phyloP scores from a whole-genome alignment of 2,888 invertebrate species.

The Ernsta delagoae region DNA sequence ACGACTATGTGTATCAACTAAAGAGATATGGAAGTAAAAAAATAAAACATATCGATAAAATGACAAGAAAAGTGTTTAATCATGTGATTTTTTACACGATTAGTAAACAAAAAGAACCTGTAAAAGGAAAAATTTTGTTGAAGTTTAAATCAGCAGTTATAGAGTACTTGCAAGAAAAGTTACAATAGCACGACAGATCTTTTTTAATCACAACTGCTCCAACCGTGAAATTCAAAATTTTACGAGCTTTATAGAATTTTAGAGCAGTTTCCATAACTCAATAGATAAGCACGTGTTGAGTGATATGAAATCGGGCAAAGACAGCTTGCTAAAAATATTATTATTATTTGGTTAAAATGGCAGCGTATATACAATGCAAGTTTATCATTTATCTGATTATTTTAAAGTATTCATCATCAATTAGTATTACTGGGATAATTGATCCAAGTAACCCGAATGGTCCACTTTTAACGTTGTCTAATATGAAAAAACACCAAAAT shows the following conservation, averaged over 20 bases:
- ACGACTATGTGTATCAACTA: constrained; percentile 60
- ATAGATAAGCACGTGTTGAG: no score
- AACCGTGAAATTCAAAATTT: constrained; percentile 24
- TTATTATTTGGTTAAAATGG: no score
- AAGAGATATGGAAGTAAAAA: constrained; percentile 53
- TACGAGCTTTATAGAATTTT: neutral
- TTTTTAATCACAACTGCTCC: neutral
- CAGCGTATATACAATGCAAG: neutral
- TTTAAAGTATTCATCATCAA: constrained; percentile 11
- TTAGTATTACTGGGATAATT: constrained; percentile 38
- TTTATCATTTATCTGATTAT: constrained; percentile 16
- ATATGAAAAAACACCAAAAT: constrained; percentile 18
- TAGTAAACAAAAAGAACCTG: constrained; percentile 46
- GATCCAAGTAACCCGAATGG: constrained; percentile 31
- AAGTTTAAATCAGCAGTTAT: constrained; percentile 58
- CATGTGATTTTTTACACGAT: constrained; percentile 53
- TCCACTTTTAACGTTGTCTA: constrained; percentile 29
- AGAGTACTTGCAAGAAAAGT: constrained; percentile 53
- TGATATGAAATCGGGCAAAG: no score
- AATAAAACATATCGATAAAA: constrained; percentile 48
- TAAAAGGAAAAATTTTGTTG: constrained; percentile 49
- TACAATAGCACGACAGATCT: neutral
- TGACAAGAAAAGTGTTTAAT: constrained; percentile 55
- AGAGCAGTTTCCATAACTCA: no score
- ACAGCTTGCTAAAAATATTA: no score